These are phyloP conservation scores for Drosophila biarmipes DNA, from an alignment of 1,140 invertebrate species.

Conservation along the genomic window DNA sequence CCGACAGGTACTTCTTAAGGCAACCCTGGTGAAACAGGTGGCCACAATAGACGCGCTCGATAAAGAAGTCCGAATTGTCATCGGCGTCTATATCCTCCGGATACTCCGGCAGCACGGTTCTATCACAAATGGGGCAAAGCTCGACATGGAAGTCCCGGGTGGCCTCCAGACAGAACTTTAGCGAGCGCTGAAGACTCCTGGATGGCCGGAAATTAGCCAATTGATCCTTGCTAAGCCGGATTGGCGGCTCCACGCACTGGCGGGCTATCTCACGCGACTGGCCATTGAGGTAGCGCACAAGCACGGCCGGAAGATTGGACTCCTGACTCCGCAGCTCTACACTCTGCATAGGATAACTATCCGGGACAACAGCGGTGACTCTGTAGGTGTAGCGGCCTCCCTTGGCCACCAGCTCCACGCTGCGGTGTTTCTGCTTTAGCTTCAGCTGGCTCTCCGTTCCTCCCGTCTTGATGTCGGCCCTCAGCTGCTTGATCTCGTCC, in stretches of 20 bases:
- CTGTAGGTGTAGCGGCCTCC: conserved; percentile 88
- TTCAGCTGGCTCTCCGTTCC: conserved; percentile 85
- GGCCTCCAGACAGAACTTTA: conserved; percentile 88
- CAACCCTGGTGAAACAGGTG: conserved; percentile 91
- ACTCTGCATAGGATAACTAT: conserved; percentile 87
- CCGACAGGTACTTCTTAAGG: conserved; percentile 90
- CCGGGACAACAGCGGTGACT: conserved; percentile 87
- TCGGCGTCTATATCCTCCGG: conserved; percentile 86
- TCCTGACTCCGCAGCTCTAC: conserved; percentile 87
- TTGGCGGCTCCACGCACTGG: conserved; percentile 89
- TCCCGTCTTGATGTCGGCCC: conserved; percentile 85
- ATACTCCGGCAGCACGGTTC: conserved; percentile 87
- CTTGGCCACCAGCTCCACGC: conserved; percentile 86
- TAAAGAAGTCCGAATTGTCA: conserved; percentile 87
- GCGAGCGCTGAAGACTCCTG: conserved; percentile 87
- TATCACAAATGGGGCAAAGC: conserved; percentile 88
- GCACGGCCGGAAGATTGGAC: conserved; percentile 88
- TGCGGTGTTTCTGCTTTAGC: conserved; percentile 89
- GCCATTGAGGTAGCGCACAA: conserved; percentile 87
- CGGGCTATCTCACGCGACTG: conserved; percentile 90
- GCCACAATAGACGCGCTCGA: conserved; percentile 91
- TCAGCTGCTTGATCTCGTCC: conserved; percentile 89
- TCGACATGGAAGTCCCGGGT: conserved; percentile 87
- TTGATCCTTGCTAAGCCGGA: conserved; percentile 85
- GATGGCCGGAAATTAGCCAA: conserved; percentile 86